These are phyloP conservation scores for Cryptosula pallasiana DNA, from an alignment of 2,888 invertebrate species.

Conservation along the genomic window DNA sequence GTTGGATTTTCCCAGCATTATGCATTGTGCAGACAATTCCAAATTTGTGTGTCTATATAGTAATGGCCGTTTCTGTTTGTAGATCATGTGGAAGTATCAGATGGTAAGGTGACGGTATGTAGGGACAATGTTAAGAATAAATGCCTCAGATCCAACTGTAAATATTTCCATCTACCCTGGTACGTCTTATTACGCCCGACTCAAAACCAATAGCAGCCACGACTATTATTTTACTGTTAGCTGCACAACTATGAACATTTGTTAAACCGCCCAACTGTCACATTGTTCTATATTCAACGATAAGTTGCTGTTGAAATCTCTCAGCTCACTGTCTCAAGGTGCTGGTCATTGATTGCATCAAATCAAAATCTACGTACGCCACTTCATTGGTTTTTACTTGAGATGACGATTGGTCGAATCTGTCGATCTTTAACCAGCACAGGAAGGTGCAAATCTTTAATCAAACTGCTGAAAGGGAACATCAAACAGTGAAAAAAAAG, in stretches of 20 bases:
- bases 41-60: too few relatives aligned
- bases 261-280: background rate
- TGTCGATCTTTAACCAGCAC: too few relatives aligned
- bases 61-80: too few relatives aligned
- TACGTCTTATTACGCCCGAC: conserved; percentile 19
- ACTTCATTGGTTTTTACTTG: too few relatives aligned
- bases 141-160: conserved; percentile 88
- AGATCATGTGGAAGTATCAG: conserved; percentile 93
- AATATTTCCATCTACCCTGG: conserved; percentile 89
- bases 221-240: background rate
- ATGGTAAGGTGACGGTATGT: conserved; percentile 91
- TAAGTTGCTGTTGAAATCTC: too few relatives aligned
- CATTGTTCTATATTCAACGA: conserved; percentile 2
- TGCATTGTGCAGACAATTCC: too few relatives aligned
- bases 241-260: background rate
- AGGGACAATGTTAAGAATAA: conserved; percentile 90
- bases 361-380: background rate
- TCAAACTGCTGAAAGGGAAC: background rate
- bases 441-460: too few relatives aligned
- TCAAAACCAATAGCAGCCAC: conserved; percentile 14
- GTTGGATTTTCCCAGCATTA: too few relatives aligned
- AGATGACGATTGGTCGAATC: too few relatives aligned
- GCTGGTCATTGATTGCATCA: background rate
- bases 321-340: background rate
- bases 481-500: background rate